Evolutionary conservation across 2,888 invertebrate genomes (phyloP).

Genomic region (Anthophora plumipes): DNA sequence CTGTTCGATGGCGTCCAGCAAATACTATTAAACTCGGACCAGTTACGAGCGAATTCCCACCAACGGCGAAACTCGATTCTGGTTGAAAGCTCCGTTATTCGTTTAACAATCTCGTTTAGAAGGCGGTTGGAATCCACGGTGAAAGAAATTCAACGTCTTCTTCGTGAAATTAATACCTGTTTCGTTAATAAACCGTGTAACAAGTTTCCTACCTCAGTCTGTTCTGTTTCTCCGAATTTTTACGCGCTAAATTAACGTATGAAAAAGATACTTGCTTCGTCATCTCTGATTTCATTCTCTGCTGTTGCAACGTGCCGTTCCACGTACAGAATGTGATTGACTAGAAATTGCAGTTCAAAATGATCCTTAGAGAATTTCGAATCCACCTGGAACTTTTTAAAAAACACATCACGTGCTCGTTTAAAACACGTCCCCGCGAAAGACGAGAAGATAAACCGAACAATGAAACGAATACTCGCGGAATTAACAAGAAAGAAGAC

Average conservation of each 20-base stretch:
- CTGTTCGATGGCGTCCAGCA: conserved; percentile 21
- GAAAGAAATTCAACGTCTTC: conserved; percentile 27
- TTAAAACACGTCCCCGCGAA: too few species aligned
- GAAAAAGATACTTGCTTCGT: conserved; percentile 50
- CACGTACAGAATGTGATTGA: too few species aligned
- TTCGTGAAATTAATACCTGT: conserved; percentile 38
- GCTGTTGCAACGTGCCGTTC: too few species aligned
- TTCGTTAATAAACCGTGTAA: conserved; percentile 52
- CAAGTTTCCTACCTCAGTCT: conserved; percentile 26
- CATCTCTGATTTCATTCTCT: too few species aligned
- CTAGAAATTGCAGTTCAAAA: background rate
- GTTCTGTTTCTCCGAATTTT: conserved; percentile 32
- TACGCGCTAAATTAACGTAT: conserved; percentile 55
- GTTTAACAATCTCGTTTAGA: conserved; percentile 9
- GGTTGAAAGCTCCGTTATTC: background rate
- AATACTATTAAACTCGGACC: conserved; percentile 36
- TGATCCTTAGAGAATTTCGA: background rate
- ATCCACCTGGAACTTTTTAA: background rate
- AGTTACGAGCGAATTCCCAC: background rate
- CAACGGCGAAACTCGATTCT: background rate
- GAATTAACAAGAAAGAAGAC: background rate
- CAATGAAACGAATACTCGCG: background rate
- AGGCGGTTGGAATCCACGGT: background rate
- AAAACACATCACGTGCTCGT: too few species aligned
- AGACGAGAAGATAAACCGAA: background rate